Base-by-base conservation (phyloP, 2,113 vertebrate genomes). In the Dunckerocampus dactyliophorus region DNA sequence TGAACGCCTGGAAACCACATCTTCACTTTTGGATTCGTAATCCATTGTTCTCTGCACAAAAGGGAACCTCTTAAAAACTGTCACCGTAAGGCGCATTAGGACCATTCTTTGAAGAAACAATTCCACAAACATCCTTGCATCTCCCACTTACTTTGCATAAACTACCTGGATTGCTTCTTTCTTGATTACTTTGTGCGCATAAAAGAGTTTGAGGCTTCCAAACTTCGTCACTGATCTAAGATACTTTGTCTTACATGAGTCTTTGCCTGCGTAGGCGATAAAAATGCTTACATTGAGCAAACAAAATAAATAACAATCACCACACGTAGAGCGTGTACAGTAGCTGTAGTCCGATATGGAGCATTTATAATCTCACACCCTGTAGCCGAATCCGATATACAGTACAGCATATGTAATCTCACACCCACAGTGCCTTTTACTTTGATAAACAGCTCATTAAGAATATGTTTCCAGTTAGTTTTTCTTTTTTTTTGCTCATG, bases 371-470 rank as follows among this genome's bases (percentile, higher is more conserved):
- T 65, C 57, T n/a, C n/a, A n/a, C n/a, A n/a, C n/a, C 48, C 21
- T 28, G 24, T 5, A 28, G 24, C 24, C 24, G 2, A 28, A 5
- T 28, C 24, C 3, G 5, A 34, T 34, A 5, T 34, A 34, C 24
- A n/a, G n/a, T n/a, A 63, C 37, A 50, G 65, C 28, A 31, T 49
- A 43, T 63, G 49, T 60, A 57, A 61, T 65, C 57, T 49, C 21
- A 76, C 34, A 46, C 65, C 76, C 64, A 70, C 59, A 49, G 50
- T 67, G 63, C 65, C 74, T 82, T 83, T 81, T 71, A 80, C 72
- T 79, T 80, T 77, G 68, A 82, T 82, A 81, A 85, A 70, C 60
- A 69, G 62, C 74, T 86, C 74, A 84, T 88, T 86, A 87, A 76
- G 64, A 74, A 24, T 63, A 12, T 61, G 19, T 77, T 62, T 62